Conservation (phyloP, 1,140 invertebrate genomes). For the Sycophila sp. region DNA sequence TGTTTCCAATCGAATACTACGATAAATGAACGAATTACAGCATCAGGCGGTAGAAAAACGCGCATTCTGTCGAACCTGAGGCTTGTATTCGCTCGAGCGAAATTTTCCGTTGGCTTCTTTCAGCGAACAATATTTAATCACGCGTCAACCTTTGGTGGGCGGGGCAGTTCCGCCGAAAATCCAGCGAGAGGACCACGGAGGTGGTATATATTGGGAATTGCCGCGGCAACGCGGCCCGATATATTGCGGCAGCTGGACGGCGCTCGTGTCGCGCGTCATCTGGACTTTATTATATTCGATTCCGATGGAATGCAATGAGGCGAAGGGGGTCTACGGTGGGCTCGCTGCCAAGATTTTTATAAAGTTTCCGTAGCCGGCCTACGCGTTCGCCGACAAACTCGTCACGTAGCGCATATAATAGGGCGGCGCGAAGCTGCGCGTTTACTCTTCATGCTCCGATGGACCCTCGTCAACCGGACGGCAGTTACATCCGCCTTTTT, state of each 20-base stretch:
- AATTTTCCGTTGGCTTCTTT: not conserved
- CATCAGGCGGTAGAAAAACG: too few relatives aligned
- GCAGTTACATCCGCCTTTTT: not conserved
- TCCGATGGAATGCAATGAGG: slow-evolving; percentile 23
- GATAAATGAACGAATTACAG: not conserved
- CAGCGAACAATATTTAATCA: slow-evolving; percentile 3
- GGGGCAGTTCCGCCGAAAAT: too few relatives aligned
- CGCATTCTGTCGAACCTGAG: too few relatives aligned
- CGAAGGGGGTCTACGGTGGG: not conserved
- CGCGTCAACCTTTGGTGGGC: not conserved
- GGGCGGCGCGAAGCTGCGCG: not conserved
- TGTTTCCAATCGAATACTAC: not conserved
- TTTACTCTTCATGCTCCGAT: slow-evolving; percentile 37
- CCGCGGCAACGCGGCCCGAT: not conserved
- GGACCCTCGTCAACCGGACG: slow-evolving; percentile 48
- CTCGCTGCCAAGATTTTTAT: slow-evolving; percentile 28
- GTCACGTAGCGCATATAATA: slow-evolving; percentile 13
- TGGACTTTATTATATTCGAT: slow-evolving; percentile 40
- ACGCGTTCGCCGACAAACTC: not conserved
- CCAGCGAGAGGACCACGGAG: too few relatives aligned
- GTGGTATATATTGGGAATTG: not conserved
- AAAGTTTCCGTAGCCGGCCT: slow-evolving; percentile 9
- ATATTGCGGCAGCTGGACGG: not conserved
- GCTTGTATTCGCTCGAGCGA: not conserved
- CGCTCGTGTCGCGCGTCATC: too few relatives aligned